Conservation (phyloP, 2,113 vertebrate species). For the Pipa parva region DNA sequence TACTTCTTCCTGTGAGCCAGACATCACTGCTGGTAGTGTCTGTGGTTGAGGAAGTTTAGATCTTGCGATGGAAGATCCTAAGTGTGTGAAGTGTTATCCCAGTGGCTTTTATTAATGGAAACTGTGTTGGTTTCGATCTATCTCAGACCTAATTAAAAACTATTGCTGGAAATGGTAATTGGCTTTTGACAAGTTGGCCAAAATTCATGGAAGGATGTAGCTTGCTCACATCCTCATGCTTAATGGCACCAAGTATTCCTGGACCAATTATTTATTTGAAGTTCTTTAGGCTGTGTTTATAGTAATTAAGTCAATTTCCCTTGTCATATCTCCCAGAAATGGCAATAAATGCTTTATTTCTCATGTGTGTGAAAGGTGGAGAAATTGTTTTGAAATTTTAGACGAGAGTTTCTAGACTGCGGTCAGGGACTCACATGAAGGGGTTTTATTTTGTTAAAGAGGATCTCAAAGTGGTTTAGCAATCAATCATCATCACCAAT, state of each 20-base stretch:
- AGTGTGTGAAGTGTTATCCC: slow-evolving; percentile 26
- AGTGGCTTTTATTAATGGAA: slow-evolving; percentile 10
- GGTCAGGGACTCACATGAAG: no score
- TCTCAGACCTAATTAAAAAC: slow-evolving; percentile 9
- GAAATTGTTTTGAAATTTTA: no score
- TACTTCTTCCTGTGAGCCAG: slow-evolving; percentile 24
- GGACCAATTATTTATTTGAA: slow-evolving; percentile 16
- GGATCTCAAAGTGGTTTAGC: no score
- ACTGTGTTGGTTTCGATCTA: slow-evolving; percentile 13
- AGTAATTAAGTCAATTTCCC: background rate
- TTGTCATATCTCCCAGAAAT: background rate
- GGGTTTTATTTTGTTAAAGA: no score
- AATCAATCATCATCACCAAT: no score
- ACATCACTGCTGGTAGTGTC: slow-evolving; percentile 18
- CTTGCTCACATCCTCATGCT: slow-evolving; percentile 8
- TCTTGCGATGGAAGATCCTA: slow-evolving; percentile 15
- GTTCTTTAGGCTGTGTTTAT: slow-evolving; percentile 19
- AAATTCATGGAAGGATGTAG: slow-evolving; percentile 31
- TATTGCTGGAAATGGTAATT: slow-evolving; percentile 8
- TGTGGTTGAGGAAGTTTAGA: slow-evolving; percentile 26
- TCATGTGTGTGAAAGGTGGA: no score
- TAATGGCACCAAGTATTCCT: slow-evolving; percentile 28
- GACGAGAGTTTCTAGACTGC: no score
- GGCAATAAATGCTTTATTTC: no score
- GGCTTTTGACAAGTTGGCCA: slow-evolving; percentile 19